Percentiles rank a stretch among this genome's conserved stretches.
phyloP scores from a whole-genome alignment of 2,797 vertebrate species.

The Acridotheres tristis region DNA sequence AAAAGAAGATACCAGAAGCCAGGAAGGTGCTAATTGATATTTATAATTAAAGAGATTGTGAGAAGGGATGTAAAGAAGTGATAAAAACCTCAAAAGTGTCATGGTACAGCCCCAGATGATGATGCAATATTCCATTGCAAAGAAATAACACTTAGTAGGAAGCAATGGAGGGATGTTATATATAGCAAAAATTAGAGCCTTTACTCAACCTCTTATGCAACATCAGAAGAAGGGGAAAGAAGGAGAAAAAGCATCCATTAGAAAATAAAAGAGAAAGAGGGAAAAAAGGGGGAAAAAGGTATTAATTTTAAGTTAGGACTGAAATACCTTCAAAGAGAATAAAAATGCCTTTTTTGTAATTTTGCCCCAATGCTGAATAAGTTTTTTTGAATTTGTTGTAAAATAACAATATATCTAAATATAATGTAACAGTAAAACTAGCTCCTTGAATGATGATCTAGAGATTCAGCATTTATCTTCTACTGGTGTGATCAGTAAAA shows the following conservation, averaged over 20 bases:
- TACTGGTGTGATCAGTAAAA: background rate
- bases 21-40: background rate
- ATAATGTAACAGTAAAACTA: background rate
- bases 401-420: background rate
- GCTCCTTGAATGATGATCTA: background rate
- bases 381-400: background rate
- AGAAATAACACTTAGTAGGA: background rate
- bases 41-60: background rate
- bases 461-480: background rate
- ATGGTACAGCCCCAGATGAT: background rate
- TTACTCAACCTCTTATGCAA: background rate
- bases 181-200: background rate
- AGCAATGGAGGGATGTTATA: background rate
- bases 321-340: background rate
- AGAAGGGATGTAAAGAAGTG: background rate
- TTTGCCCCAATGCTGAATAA: background rate
- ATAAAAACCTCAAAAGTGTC: background rate
- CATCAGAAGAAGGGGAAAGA: background rate
- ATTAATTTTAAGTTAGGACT: background rate
- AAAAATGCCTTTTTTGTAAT: background rate
- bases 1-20: background rate
- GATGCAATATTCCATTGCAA: background rate
- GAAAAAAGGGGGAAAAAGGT: rapidly evolving
- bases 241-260: rapidly evolving
- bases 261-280: background rate